These are phyloP conservation scores for Periophthalmodon schlosseri DNA, from an alignment of 2,113 vertebrate species.

Conservation along the genomic window DNA sequence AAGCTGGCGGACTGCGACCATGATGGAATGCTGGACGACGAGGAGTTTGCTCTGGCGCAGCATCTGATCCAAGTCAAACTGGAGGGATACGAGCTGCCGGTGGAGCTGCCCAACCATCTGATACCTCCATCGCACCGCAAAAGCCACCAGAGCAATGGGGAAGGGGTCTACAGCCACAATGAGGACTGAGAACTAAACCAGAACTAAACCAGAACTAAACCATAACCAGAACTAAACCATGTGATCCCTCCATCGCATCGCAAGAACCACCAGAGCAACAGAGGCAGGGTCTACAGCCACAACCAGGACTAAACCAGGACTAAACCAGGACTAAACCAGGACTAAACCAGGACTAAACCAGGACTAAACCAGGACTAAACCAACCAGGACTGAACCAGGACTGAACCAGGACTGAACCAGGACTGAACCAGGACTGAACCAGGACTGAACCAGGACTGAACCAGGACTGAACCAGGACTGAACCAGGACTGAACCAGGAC, in stretches of 20 bases:
- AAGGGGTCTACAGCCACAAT: conserved; percentile 32
- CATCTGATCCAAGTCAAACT: conserved; percentile 96
- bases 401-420: background rate
- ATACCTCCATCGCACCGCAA: conserved; percentile 93
- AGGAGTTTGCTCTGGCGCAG: conserved; percentile 94
- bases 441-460: background rate
- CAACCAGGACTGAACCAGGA: background rate
- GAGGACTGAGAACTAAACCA: conserved; percentile 40
- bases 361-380: background rate
- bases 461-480: background rate
- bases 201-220: background rate
- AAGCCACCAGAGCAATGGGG: conserved; percentile 73
- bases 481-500: background rate
- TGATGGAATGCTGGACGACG: conserved; percentile 95
- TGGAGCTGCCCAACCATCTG: conserved; percentile 85
- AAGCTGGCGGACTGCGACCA: conserved; percentile 92
- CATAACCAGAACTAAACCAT: background rate
- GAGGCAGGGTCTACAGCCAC: background rate
- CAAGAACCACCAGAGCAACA: too few species aligned
- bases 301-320: background rate
- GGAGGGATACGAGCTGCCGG: conserved; percentile 92
- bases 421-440: background rate
- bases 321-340: background rate
- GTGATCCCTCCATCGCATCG: too few species aligned
- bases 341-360: background rate